A percentile compares a stretch with the other conserved stretches of the same genome.
Evolutionary conservation across 2,797 vertebrate species (phyloP).

Genomic region (Sebastiscus tertius): DNA sequence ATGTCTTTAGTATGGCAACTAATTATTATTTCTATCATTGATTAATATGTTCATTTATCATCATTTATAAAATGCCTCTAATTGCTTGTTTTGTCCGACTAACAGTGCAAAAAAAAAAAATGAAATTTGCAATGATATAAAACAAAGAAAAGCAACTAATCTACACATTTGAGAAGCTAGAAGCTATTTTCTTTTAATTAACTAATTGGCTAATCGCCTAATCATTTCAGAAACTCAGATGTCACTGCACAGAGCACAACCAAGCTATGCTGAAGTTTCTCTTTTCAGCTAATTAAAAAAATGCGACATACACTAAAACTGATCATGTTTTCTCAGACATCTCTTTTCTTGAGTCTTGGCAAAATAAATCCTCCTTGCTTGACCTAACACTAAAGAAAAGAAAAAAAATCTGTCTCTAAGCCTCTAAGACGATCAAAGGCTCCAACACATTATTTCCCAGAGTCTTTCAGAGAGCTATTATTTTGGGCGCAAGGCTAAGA

Average conservation of each 20-base stretch:
- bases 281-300: not conserved
- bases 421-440: slow-evolving; percentile 8
- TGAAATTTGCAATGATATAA: too few relatives aligned
- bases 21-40: not conserved
- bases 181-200: not conserved
- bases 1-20: not conserved
- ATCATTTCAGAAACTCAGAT: not conserved
- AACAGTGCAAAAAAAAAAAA: not conserved
- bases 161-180: not conserved
- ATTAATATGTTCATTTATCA: too few relatives aligned
- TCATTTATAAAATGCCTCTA: not conserved
- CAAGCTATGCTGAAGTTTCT: not conserved
- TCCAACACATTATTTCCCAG: not conserved
- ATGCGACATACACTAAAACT: not conserved
- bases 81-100: not conserved
- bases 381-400: not conserved
- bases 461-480: not conserved
- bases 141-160: too few relatives aligned
- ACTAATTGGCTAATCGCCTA: not conserved
- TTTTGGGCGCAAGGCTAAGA: slow-evolving; percentile 15
- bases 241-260: not conserved
- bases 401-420: not conserved
- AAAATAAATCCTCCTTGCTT: not conserved
- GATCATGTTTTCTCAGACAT: not conserved
- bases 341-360: not conserved